These are phyloP conservation scores for Dysdera silvatica DNA, from an alignment of 1,140 invertebrate genomes.

Conservation along the genomic window DNA sequence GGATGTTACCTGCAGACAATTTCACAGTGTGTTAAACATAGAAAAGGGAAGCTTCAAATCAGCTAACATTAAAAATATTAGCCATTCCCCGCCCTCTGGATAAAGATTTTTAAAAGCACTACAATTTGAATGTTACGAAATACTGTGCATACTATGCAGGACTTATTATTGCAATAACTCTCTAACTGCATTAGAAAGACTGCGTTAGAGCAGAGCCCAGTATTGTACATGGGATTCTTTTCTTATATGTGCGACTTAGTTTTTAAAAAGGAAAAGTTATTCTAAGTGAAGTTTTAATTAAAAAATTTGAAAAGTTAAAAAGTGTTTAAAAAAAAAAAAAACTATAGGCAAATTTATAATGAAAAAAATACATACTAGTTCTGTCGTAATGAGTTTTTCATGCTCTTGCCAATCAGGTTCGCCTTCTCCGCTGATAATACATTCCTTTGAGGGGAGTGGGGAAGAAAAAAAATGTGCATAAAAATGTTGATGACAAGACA, in stretches of 20 bases:
- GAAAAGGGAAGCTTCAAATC: no score
- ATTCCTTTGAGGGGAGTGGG: constrained; percentile 31
- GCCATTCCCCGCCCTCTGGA: no score
- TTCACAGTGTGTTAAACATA: no score
- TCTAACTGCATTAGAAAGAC: no score
- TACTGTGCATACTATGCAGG: no score
- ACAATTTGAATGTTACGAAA: no score
- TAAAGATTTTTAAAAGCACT: no score
- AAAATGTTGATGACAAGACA: neutral
- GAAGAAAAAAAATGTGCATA: no score
- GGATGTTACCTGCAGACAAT: no score
- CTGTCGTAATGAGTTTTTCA: constrained; percentile 38
- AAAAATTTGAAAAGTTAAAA: neutral
- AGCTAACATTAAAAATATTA: no score
- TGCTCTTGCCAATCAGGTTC: constrained; percentile 35
- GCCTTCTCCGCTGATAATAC: constrained; percentile 30
- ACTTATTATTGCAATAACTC: no score
- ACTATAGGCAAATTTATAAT: neutral
- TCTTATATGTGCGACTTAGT: neutral
- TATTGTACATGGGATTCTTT: neutral
- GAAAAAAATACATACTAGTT: constrained; percentile 37
- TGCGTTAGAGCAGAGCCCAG: no score
- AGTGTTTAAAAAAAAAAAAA: neutral
- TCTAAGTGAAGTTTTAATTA: neutral
- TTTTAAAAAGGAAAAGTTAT: neutral